A percentile compares a stretch with the other conserved stretches of the same genome.
Conservation (phyloP, 1,140 invertebrate species). For the Cataglyphis hispanica region DNA sequence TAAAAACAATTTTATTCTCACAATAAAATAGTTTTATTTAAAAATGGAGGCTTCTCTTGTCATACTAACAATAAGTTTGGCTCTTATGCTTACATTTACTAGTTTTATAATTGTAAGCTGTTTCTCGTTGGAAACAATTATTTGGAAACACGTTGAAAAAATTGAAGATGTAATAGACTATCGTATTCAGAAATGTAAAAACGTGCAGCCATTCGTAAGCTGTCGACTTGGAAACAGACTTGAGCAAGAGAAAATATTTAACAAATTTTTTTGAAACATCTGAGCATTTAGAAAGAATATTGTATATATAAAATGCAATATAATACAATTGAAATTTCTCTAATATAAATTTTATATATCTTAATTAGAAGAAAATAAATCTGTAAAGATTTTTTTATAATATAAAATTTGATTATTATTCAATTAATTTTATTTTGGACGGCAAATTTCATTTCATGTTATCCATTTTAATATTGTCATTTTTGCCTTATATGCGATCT, state of each 20-base stretch:
- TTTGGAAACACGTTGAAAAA: too few species aligned
- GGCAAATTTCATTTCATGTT: background rate
- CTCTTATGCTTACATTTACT: background rate
- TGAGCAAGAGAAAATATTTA: background rate
- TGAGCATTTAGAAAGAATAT: background rate
- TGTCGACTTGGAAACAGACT: background rate
- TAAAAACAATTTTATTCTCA: background rate
- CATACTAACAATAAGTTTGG: background rate
- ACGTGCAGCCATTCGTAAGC: background rate
- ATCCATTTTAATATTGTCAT: background rate
- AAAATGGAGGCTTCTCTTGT: background rate
- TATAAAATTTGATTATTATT: constrained; percentile 1
- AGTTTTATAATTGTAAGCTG: background rate
- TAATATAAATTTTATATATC: background rate
- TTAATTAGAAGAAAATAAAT: background rate
- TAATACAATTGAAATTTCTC: background rate
- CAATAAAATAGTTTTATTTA: background rate
- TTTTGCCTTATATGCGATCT: background rate
- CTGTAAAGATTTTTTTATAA: background rate
- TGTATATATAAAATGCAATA: background rate
- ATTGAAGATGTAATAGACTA: too few species aligned
- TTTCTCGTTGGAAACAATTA: background rate
- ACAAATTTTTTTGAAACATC: background rate
- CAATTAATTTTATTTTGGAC: background rate
- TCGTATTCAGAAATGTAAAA: background rate